Evolutionary conservation across 2,113 vertebrate genomes (phyloP).

Genomic region (Heterotilapia buettikoferi): DNA sequence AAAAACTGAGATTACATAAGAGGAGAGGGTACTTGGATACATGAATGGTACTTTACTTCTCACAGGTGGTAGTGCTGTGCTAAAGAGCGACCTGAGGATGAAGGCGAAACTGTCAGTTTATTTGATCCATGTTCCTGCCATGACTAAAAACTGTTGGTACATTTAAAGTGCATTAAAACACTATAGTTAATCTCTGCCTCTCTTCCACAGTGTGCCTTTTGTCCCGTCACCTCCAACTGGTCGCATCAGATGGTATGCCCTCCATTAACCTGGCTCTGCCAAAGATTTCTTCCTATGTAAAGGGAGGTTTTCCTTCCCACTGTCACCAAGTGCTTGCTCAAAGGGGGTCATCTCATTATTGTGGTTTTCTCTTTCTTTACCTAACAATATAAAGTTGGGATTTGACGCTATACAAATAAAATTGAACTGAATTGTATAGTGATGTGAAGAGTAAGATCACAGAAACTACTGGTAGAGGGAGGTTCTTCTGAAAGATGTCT

Average conservation of each 20-base stretch:
- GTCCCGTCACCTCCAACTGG: neutral
- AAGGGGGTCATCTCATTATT: neutral
- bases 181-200: neutral
- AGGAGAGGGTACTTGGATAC: accelerated
- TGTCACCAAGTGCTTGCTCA: neutral
- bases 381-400: neutral
- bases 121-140: neutral
- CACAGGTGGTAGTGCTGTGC: accelerated
- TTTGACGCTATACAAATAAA: neutral
- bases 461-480: neutral
- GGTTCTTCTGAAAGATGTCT: neutral
- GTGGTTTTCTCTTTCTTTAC: neutral
- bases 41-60: neutral
- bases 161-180: neutral
- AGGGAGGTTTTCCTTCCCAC: neutral
- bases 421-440: accelerated
- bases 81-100: neutral
- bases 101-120: accelerated
- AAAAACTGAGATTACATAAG: neutral
- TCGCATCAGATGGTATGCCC: neutral
- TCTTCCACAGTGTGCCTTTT: neutral
- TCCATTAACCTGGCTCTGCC: neutral
- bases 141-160: neutral
- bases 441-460: neutral
- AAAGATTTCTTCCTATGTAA: neutral